Conservation (phyloP, 2,797 vertebrate genomes). For the Carcharodon carcharias region DNA sequence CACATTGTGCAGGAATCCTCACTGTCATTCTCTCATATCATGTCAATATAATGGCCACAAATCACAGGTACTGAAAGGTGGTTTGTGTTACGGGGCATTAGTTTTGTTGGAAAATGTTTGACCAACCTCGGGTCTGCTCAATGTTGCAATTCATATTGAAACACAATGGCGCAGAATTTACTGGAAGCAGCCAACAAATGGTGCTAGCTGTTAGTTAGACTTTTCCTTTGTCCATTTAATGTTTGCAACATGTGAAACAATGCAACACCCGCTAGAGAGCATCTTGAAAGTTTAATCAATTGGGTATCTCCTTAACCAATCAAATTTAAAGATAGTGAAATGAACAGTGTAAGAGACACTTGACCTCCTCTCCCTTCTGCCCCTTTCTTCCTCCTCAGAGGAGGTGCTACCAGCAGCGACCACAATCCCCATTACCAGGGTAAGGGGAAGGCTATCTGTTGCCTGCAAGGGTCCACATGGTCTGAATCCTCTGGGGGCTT, state of each 20-base stretch:
- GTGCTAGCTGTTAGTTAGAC: background rate
- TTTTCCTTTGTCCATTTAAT: background rate
- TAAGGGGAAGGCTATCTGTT: too few species aligned
- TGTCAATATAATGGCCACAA: background rate
- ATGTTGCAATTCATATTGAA: background rate
- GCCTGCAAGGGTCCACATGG: too few species aligned
- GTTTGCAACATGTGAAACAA: background rate
- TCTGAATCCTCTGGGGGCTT: too few species aligned
- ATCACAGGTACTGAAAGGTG: background rate
- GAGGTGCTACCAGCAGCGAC: too few species aligned
- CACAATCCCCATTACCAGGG: too few species aligned
- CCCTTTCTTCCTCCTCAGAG: too few species aligned
- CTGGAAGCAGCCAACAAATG: background rate
- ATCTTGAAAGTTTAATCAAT: background rate
- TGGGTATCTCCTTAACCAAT: background rate
- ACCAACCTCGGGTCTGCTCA: background rate
- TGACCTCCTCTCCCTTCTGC: too few species aligned
- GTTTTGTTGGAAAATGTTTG: background rate
- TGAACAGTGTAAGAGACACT: background rate
- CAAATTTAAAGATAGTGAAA: background rate
- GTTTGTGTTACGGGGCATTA: background rate
- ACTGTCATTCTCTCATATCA: background rate
- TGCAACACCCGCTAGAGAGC: background rate
- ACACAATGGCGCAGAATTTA: background rate
- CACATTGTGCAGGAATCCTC: background rate